A percentile compares a stretch with the other conserved stretches of the same genome.
Evolutionary conservation across 2,113 vertebrate species (phyloP).

Genomic region (Festucalex cinctus): DNA sequence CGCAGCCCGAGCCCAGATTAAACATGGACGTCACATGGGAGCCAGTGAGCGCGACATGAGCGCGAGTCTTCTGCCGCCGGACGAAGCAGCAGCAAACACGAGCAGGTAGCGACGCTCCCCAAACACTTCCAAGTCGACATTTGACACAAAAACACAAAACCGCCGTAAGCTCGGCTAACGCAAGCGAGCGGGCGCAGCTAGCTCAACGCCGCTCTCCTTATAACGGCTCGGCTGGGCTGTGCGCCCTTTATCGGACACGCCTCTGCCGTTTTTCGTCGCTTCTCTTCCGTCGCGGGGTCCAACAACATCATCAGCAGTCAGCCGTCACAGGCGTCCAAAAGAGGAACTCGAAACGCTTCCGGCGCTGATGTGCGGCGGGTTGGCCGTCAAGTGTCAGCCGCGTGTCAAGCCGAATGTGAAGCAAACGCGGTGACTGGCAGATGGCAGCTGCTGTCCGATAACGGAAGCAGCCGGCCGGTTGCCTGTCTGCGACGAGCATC

Average conservation of each 20-base stretch:
- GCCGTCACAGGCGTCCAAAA: too few relatives aligned
- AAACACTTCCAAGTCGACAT: not conserved
- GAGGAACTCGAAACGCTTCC: not conserved
- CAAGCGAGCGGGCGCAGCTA: not conserved
- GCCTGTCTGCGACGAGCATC: not conserved
- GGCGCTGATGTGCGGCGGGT: not conserved
- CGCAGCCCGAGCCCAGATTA: constrained; percentile 11
- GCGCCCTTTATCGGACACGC: constrained; percentile 16
- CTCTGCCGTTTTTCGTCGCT: not conserved
- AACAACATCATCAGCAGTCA: too few relatives aligned
- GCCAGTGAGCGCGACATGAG: constrained; percentile 60
- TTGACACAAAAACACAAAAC: not conserved
- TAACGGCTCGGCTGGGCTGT: not conserved
- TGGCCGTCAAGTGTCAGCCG: not conserved
- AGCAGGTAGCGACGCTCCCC: constrained; percentile 43
- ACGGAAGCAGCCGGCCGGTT: constrained; percentile 14
- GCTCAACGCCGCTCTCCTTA: not conserved
- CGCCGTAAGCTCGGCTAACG: not conserved
- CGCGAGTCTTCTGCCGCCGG: constrained; percentile 28
- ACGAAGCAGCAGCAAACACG: constrained; percentile 53
- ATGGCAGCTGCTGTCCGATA: constrained; percentile 33
- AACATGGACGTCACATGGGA: constrained; percentile 64
- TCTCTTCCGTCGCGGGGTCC: not conserved
- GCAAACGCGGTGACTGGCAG: not conserved
- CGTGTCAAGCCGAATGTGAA: not conserved